Conservation (phyloP, 1,140 invertebrate species). For the Drosophila kohkoa region DNA sequence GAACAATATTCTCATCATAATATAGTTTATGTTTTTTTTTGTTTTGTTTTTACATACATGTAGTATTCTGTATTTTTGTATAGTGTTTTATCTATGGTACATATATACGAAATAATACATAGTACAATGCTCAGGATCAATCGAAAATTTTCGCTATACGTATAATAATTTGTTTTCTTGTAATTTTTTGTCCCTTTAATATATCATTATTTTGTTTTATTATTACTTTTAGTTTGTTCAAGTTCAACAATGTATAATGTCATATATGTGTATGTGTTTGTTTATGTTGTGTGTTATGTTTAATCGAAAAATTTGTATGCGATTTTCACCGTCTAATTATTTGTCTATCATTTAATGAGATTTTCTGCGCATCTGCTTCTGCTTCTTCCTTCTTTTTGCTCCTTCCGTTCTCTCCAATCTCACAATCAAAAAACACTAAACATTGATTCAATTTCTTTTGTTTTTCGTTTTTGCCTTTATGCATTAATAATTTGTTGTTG, state of each 20-base stretch:
- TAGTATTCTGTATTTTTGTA: constrained; percentile 29
- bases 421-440: constrained; percentile 78
- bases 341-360: constrained; percentile 82
- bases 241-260: constrained; percentile 68
- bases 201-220: constrained; percentile 28
- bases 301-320: constrained; percentile 39
- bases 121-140: constrained; percentile 64
- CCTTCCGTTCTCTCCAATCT: constrained; percentile 35
- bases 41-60: constrained; percentile 46
- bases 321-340: constrained; percentile 71
- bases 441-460: constrained; percentile 55
- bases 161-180: constrained; percentile 50
- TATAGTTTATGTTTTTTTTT: constrained; percentile 41
- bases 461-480: constrained; percentile 55
- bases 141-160: constrained; percentile 71
- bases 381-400: constrained; percentile 1
- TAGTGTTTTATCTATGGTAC: constrained; percentile 66
- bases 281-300: constrained; percentile 19
- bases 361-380: constrained; percentile 39
- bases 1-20: constrained; percentile 31
- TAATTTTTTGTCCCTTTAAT: constrained; percentile 45
- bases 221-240: constrained; percentile 63
- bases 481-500: constrained; percentile 70
- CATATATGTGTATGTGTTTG: constrained; percentile 29
- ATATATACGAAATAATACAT: constrained; percentile 75